Conservation (phyloP, 2,797 vertebrate genomes). For the Tenualosa thibaudeaui region DNA sequence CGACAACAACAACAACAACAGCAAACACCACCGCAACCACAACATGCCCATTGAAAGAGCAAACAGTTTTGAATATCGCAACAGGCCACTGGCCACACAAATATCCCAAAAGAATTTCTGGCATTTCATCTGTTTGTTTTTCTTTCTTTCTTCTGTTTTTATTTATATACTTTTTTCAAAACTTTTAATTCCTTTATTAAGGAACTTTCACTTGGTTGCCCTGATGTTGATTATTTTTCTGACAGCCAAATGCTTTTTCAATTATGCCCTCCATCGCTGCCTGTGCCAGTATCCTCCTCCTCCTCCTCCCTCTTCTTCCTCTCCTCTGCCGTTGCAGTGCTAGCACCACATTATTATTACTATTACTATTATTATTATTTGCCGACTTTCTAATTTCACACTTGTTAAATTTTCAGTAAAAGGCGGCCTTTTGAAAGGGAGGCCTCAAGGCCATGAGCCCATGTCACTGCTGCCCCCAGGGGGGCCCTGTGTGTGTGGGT, state of each 20-base stretch:
- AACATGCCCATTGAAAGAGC: background rate
- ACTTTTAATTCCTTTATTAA: slow-evolving; percentile 13
- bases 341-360: slow-evolving; percentile 45
- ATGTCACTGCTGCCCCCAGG: slow-evolving; percentile 60
- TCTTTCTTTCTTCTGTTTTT: slow-evolving; percentile 36
- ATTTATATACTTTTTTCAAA: slow-evolving; percentile 35
- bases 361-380: slow-evolving; percentile 59
- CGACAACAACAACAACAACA: background rate
- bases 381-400: slow-evolving; percentile 81
- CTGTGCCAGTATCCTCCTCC: background rate
- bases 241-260: slow-evolving; percentile 68
- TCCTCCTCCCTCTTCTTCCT: background rate
- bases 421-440: slow-evolving; percentile 70
- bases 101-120: slow-evolving; percentile 58
- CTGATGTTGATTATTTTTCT: slow-evolving; percentile 46
- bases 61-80: background rate
- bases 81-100: slow-evolving; percentile 55
- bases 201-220: slow-evolving; percentile 44
- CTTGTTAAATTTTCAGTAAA: slow-evolving; percentile 78
- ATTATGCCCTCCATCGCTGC: slow-evolving; percentile 65
- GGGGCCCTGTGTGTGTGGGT: slow-evolving; percentile 13
- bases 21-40: background rate
- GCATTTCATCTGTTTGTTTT: slow-evolving; percentile 46
- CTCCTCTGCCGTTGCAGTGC: slow-evolving; percentile 45
- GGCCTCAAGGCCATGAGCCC: slow-evolving; percentile 61